Evolutionary conservation across 2,113 vertebrate species (phyloP).

Genomic region (Marmota flaviventris): DNA sequence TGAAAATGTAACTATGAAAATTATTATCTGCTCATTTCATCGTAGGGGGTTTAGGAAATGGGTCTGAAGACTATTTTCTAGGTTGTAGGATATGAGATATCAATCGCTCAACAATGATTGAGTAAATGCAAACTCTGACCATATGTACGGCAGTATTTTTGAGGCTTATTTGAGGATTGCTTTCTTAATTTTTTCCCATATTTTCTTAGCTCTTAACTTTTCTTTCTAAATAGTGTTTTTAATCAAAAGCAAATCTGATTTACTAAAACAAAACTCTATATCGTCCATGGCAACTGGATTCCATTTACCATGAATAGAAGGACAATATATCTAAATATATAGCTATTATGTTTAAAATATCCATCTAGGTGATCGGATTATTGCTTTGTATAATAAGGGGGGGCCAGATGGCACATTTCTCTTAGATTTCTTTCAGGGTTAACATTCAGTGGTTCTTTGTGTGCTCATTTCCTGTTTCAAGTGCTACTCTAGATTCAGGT

Average conservation of each 20-base stretch:
- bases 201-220: neutral
- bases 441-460: neutral
- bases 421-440: neutral
- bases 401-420: neutral
- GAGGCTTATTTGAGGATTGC: neutral
- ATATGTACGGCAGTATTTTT: neutral
- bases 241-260: slow-evolving; percentile 4
- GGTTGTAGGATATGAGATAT: neutral
- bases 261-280: neutral
- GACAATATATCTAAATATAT: neutral
- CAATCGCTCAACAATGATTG: neutral
- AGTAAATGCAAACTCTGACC: neutral
- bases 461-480: neutral
- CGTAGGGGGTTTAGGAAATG: neutral
- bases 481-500: neutral
- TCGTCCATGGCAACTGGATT: neutral
- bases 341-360: slow-evolving; percentile 1
- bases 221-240: neutral
- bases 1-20: neutral
- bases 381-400: neutral
- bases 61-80: neutral
- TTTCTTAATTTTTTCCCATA: neutral
- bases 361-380: neutral
- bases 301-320: neutral
- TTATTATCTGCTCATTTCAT: neutral